Base-by-base conservation (phyloP, 2,113 vertebrate genomes). In the Grus americana region DNA sequence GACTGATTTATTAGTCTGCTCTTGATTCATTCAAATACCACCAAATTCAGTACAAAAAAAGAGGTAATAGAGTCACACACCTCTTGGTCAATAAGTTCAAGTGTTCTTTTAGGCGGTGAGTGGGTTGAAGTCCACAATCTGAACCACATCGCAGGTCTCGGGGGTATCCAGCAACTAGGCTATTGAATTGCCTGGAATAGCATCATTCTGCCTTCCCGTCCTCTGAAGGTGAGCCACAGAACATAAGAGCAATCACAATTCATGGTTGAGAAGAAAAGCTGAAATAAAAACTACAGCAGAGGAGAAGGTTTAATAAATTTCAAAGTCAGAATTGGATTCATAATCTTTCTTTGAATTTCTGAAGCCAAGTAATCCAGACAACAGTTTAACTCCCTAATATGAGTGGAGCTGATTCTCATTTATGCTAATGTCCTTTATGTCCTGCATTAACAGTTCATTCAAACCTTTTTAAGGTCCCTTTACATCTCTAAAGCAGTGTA, bases 401-500 rank as follows among this genome's bases (percentile, higher is more conserved):
- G 79, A 50, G 88, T 29, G 34, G 23, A 49, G 12, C 50, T 90
- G 58, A 67, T 88, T 73, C 72, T 86, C 29, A 27, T 82, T 92
- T 91, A 66, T 79, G 50, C 11, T 76, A 62, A 89, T 49, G 57
- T 79, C 50, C 44, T 91, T 74, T 85, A 70, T 38, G 46, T 87
- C 40, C 29, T 40, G 32, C 49, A 76, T 97, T 96, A 94, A 79
- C 58, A 79, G 92, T 42, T 81, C 24, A 72, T 95, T 92, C 79
- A 70, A 92, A 88, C 34, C 6, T 11, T 72, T 90, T 79, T 68
- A 68, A 83, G 76, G 65, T 81, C 61, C 73, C 71, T 90, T 95
- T 95, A 87, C 20, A 92, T 79, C 65, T 87, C 66, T 72, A 85
- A 88, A 80, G 14, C 15, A 67, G 18, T 38, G 15, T 50, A 71